Evolutionary conservation across 2,113 vertebrate genomes (phyloP).

Genomic region (Cervus canadensis): DNA sequence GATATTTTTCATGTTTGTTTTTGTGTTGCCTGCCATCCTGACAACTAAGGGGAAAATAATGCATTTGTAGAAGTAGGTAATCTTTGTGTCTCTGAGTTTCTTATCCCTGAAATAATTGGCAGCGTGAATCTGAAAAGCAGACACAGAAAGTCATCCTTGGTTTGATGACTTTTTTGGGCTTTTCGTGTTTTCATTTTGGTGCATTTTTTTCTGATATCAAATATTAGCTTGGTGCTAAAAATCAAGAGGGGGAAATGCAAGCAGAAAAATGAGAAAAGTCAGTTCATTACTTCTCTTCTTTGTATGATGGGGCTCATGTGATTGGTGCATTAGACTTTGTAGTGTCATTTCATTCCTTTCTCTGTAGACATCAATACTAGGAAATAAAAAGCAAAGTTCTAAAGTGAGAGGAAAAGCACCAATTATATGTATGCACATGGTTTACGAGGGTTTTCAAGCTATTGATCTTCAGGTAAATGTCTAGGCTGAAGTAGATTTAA

Average conservation of each 20-base stretch:
- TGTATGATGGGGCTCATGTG: not conserved
- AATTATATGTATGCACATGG: slow-evolving; percentile 42
- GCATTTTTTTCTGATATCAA: not conserved
- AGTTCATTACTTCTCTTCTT: slow-evolving; percentile 26
- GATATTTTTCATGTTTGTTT: slow-evolving; percentile 42
- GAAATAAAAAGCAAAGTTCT: slow-evolving; percentile 29
- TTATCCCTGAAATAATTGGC: slow-evolving; percentile 57
- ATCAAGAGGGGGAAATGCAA: not conserved
- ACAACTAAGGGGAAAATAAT: slow-evolving; percentile 33
- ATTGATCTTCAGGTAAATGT: slow-evolving; percentile 29
- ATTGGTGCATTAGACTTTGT: slow-evolving; percentile 23
- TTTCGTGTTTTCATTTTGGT: slow-evolving; percentile 40
- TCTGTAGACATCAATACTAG: slow-evolving; percentile 21
- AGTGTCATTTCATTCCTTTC: not conserved
- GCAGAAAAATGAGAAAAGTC: not conserved
- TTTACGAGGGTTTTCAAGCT: not conserved
- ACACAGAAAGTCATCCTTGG: slow-evolving; percentile 13
- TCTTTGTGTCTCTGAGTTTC: slow-evolving; percentile 14
- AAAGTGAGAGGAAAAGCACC: not conserved
- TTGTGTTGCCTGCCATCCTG: not conserved
- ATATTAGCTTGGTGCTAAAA: slow-evolving; percentile 39
- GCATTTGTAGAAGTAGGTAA: not conserved
- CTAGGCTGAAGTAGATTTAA: slow-evolving; percentile 9
- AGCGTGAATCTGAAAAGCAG: slow-evolving; percentile 34
- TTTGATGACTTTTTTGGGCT: slow-evolving; percentile 28